phyloP scores from a whole-genome alignment of 2,113 vertebrate species.

The Cyanoderma ruficeps region DNA sequence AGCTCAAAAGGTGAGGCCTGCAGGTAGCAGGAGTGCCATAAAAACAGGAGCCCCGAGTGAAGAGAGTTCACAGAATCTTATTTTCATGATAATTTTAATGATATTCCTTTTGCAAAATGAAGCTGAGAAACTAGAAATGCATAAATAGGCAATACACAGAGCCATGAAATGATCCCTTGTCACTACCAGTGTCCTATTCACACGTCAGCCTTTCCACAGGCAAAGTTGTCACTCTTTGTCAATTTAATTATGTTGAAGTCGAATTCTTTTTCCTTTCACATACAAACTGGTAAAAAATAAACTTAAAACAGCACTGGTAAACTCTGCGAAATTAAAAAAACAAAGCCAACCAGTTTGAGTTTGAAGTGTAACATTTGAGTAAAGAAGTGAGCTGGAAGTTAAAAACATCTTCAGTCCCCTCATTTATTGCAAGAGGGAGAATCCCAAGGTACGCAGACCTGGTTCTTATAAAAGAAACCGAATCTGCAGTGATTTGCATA shows the following conservation, averaged over 20 bases:
- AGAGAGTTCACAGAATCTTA: slow-evolving; percentile 47
- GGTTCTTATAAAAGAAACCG: slow-evolving; percentile 18
- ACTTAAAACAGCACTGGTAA: background rate
- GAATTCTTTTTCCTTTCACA: background rate
- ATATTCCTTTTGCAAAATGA: slow-evolving; percentile 47
- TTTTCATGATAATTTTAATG: slow-evolving; percentile 57
- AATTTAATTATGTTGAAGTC: background rate
- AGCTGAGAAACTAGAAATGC: slow-evolving; percentile 51
- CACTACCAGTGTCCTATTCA: background rate
- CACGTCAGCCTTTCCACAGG: background rate
- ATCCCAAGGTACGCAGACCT: background rate
- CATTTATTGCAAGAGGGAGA: background rate
- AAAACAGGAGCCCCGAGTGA: background rate
- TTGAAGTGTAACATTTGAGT: background rate
- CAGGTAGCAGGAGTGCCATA: background rate
- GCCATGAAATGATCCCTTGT: background rate
- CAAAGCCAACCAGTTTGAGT: background rate
- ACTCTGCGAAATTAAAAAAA: background rate
- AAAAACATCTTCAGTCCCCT: slow-evolving; percentile 9
- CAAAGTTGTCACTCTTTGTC: background rate
- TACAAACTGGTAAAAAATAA: background rate
- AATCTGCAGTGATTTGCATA: slow-evolving; percentile 54
- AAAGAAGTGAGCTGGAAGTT: background rate
- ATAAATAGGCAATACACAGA: slow-evolving; percentile 40
- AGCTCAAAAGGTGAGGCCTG: background rate